Evolutionary conservation across 2,797 vertebrate genomes (phyloP).

Genomic region (Pangasius sanitwongsei): DNA sequence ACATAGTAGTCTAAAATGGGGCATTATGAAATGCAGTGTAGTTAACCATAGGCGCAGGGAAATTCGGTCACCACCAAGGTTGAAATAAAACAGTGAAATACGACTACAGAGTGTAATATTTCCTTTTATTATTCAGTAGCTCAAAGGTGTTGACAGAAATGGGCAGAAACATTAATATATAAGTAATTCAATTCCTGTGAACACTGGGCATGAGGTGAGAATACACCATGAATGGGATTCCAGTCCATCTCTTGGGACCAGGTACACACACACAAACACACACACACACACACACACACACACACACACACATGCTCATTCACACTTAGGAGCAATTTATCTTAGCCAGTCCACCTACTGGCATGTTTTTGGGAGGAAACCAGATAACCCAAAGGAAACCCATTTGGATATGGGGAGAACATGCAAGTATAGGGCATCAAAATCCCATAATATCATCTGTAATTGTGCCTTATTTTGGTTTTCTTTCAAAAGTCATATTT

Average conservation of each 20-base stretch:
- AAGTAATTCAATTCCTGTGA: not conserved
- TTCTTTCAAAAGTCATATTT: constrained; percentile 38
- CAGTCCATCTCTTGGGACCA: not conserved
- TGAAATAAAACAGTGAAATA: not conserved
- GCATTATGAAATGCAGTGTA: not conserved
- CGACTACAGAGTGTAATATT: not conserved
- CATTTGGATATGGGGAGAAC: not conserved
- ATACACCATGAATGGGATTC: not conserved
- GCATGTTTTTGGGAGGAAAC: not conserved
- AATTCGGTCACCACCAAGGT: not conserved
- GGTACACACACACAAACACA: not conserved
- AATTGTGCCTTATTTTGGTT: not conserved
- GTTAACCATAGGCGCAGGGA: not conserved
- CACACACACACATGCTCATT: not conserved
- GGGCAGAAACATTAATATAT: not conserved
- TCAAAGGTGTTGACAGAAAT: not conserved
- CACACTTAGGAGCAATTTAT: not conserved
- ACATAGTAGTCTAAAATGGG: constrained; percentile 6
- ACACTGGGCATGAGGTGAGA: not conserved
- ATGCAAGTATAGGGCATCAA: not conserved
- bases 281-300: not conserved
- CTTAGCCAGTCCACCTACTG: not conserved
- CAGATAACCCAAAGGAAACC: not conserved
- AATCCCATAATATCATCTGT: not conserved
- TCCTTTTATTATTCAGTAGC: not conserved